These are phyloP conservation scores for Sebastes cheni DNA, from an alignment of 2,797 vertebrate genomes.

Conservation along the genomic window DNA sequence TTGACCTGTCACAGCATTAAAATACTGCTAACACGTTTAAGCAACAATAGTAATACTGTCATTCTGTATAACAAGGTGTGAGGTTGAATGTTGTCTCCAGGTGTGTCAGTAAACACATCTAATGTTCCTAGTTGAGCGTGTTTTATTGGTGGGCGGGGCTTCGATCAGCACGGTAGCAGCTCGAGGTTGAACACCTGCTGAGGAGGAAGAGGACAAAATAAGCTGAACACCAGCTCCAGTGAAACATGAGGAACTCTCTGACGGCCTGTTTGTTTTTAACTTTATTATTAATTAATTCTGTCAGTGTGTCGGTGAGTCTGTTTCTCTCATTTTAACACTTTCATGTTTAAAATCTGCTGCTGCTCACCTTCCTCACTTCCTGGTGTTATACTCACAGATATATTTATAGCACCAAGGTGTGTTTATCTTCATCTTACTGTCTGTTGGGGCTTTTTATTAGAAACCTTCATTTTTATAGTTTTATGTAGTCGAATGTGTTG, in stretches of 20 bases:
- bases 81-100: neutral
- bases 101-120: neutral
- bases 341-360: neutral
- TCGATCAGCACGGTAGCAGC: neutral
- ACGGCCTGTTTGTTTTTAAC: neutral
- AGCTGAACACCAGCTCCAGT: rapidly evolving
- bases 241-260: constrained; percentile 32
- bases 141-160: neutral
- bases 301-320: constrained; percentile 37
- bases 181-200: neutral
- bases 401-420: neutral
- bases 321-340: neutral
- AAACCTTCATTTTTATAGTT: neutral
- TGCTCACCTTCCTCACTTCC: constrained; percentile 43
- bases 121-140: too few species aligned
- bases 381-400: neutral
- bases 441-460: rapidly evolving
- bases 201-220: neutral
- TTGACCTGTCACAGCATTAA: neutral
- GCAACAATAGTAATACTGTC: neutral
- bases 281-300: neutral
- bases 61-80: too few species aligned
- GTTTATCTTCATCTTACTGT: neutral
- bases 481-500: too few species aligned
- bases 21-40: neutral